phyloP scores from a whole-genome alignment of 2,797 vertebrate genomes.

The Harpagifer antarcticus region DNA sequence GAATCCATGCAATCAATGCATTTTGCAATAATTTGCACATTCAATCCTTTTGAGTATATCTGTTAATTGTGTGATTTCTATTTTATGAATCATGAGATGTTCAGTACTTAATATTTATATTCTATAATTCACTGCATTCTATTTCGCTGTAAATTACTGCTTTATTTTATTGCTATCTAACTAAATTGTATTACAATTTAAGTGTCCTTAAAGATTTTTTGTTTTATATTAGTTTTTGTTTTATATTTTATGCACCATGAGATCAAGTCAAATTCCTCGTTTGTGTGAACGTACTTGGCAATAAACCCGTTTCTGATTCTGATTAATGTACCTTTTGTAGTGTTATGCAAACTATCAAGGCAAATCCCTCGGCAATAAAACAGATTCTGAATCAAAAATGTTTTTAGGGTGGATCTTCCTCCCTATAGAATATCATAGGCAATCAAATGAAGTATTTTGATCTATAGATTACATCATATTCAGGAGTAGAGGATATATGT shows the following conservation, averaged over 20 bases:
- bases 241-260: no score
- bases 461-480: constrained; percentile 47
- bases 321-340: background rate
- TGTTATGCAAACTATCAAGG: background rate
- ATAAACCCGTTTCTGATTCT: no score
- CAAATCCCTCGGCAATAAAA: background rate
- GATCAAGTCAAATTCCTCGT: no score
- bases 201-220: no score
- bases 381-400: background rate
- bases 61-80: no score
- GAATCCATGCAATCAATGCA: background rate
- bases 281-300: no score
- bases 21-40: background rate
- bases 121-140: no score
- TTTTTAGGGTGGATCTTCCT: constrained; percentile 16
- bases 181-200: no score
- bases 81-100: background rate
- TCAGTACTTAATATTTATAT: no score
- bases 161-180: no score
- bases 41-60: background rate
- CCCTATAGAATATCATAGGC: constrained; percentile 1
- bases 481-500: constrained; percentile 25
- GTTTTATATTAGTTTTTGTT: no score
- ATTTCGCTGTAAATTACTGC: background rate
- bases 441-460: constrained; percentile 22